Evolutionary conservation across 1,140 invertebrate species (phyloP), one percentile per base, ranked within the genome.

Genomic region (Zaprionus africanus): DNA sequence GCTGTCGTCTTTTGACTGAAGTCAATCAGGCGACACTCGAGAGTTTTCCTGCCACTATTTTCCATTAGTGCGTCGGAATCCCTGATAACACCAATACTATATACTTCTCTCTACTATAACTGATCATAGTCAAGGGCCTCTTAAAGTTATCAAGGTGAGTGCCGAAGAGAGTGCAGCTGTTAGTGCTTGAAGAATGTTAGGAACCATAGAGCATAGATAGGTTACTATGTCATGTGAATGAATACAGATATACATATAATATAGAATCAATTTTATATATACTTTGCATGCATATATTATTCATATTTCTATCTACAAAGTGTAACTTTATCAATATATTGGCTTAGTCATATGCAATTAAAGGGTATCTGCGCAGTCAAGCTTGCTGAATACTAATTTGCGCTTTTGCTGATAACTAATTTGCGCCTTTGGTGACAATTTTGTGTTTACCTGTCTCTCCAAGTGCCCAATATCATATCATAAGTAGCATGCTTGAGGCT

Each of bases 381-480:
- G 9, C 28, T 22, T n/a, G 15, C 36, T 6, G 0, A 31, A 22
- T 22, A 22, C 2, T 22, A 2, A 22, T 22, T 22, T 22, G 22
- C 1, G 1, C 2, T 2, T 22, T 22, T 22, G 22, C 22, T 76
- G 54, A 64, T 60, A 54, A 54, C 15, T 34, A 17, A 38, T 24
- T 53, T 57, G 43, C 28, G 17, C 22, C 26, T 71, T 19, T 24
- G n/a, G 13, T 49, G 46, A 34, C 38, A 46, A 62, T 22, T 12
- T 34, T 73, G 31, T 77, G 38, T 77, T 73, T 72, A 34, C 41
- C 49, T 62, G n/a, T n/a, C 63, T 67, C 62, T 77, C 38, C 24
- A 62, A 15, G 17, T 62, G 54, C 15, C 36, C 54, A 57, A 57
- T 64, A 54, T 71, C 15, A 57, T 64, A 54, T 71, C 15, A 63